Percentiles rank a stretch among this genome's conserved stretches.
phyloP scores from a whole-genome alignment of 2,797 vertebrate species.

The Mus minutoides region DNA sequence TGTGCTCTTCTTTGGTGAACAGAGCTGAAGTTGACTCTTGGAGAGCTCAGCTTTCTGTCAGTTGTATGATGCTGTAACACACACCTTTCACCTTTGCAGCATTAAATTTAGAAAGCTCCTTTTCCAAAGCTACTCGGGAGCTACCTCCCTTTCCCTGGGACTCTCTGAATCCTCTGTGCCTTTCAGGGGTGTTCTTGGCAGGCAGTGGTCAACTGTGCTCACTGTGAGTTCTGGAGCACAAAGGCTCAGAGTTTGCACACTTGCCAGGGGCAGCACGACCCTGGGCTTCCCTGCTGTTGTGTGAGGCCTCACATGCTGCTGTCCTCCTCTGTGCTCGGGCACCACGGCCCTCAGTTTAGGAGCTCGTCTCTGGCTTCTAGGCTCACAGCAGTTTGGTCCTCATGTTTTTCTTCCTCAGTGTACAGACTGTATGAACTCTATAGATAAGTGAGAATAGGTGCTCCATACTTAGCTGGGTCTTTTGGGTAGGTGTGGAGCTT shows the following conservation, averaged over 20 bases:
- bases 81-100: not conserved
- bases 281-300: not conserved
- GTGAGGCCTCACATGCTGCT: not conserved
- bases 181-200: not conserved
- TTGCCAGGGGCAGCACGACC: not conserved
- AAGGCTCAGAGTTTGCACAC: not conserved
- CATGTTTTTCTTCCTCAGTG: not conserved
- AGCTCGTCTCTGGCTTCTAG: not conserved
- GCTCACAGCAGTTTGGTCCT: not conserved
- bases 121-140: not conserved
- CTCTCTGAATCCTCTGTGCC: not conserved
- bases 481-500: not conserved
- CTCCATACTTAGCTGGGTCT: not conserved
- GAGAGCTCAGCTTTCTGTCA: not conserved
- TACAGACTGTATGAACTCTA: not conserved
- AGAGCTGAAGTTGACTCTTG: not conserved
- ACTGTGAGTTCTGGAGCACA: not conserved
- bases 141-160: not conserved
- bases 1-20: not conserved
- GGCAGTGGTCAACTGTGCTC: not conserved
- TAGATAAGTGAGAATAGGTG: not conserved
- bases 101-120: not conserved
- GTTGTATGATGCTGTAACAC: not conserved
- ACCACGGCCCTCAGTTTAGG: not conserved
- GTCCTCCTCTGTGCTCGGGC: not conserved